A percentile compares a stretch with the other conserved stretches of the same genome.
These are phyloP conservation scores for Neosalanx taihuensis DNA, from an alignment of 2,797 vertebrate genomes.

Conservation along the genomic window DNA sequence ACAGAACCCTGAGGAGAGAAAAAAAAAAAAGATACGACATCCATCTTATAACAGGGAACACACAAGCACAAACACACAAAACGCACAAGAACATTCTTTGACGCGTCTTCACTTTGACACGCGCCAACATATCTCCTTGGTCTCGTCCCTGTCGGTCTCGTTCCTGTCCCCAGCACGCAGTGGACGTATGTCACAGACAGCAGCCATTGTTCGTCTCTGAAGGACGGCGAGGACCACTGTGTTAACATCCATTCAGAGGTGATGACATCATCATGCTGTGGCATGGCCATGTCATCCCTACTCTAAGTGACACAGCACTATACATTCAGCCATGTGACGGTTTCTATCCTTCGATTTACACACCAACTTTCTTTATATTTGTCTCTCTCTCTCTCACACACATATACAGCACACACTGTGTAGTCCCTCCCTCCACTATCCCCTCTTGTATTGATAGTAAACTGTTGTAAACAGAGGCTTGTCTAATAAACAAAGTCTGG, in stretches of 20 bases:
- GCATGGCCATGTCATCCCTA: background rate
- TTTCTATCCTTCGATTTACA: background rate
- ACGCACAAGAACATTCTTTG: constrained; percentile 30
- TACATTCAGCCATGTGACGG: background rate
- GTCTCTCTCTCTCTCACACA: background rate
- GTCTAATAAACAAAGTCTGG: background rate
- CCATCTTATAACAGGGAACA: background rate
- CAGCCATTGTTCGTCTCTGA: background rate
- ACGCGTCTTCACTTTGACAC: constrained; percentile 24
- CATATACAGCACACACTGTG: constrained; percentile 11
- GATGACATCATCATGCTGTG: background rate
- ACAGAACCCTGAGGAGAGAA: constrained; percentile 38
- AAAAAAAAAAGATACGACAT: constrained; percentile 1
- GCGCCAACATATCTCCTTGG: constrained; percentile 30
- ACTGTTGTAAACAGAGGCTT: background rate
- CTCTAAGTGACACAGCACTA: background rate
- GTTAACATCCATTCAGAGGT: background rate
- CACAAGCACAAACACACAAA: background rate
- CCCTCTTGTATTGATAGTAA: background rate
- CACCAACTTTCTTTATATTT: background rate
- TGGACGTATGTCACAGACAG: background rate
- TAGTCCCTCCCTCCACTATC: constrained; percentile 8
- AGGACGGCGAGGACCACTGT: background rate
- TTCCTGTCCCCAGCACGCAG: background rate
- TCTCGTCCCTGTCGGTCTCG: constrained; percentile 5